Evolutionary conservation across 2,888 invertebrate species (phyloP), one percentile per base, ranked within the genome.

Genomic region (Keiferia lycopersicella): DNA sequence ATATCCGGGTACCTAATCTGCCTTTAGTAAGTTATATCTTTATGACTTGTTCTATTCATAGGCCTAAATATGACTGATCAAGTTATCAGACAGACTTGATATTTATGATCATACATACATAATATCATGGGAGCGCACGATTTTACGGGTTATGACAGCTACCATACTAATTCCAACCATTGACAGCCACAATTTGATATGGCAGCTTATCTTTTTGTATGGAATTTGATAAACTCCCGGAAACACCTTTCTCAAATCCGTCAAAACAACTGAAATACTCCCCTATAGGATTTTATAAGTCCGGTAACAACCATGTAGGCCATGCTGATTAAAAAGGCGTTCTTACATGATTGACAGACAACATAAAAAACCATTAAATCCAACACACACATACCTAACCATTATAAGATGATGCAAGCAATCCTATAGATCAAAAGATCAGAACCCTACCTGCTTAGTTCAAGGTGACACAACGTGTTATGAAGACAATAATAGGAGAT

Each of bases 1-100:
- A 56, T 56, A 56, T 56, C 34, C 56, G 56, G 56, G 56, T 56
- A 34, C n/a, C n/a, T n/a, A n/a, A n/a, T n/a, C n/a, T n/a, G 26
- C 11, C 16, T 56, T n/a, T n/a, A n/a, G 51, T 12, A 11, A 16
- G 34, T 34, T 16, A 34, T 26, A 56, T 56, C 56, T 56, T 56
- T 34, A 56, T 56, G 16, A 34, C 10, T 16, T 30, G 34, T n/a
- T 34, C 56, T 56, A 56, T 56, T 56, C 56, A 30, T 34, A 16
- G 56, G 2, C 34, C 30, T 11, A 51, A 18, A 8, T 6, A 26
- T 2, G 26, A 6, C 26, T 26, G 26, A 26, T n/a, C n/a, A n/a
- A n/a, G n/a, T n/a, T n/a, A n/a, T n/a, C n/a, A n/a, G n/a, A n/a
- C n/a, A n/a, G n/a, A n/a, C n/a, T n/a, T n/a, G n/a, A n/a, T n/a